Base-by-base conservation (phyloP, 2,113 vertebrate species). In the Eubucco bourcierii region DNA sequence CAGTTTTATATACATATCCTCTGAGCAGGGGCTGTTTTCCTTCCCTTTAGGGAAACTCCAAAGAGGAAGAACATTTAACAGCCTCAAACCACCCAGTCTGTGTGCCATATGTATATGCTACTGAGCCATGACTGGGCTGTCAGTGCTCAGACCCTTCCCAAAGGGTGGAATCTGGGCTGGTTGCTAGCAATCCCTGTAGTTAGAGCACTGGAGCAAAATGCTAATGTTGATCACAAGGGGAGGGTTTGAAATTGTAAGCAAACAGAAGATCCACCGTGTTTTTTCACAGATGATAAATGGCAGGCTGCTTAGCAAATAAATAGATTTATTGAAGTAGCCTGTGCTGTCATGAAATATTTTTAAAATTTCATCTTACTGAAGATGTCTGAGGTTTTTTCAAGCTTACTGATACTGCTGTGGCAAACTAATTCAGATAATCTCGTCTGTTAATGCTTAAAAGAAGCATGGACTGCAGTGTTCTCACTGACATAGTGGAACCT, bases 241-340 rank as follows among this genome's bases (percentile, higher is more conserved):
- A 93, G 85, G 61, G 59, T 88, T 79, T 92, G 80, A 77, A 95
- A 93, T 77, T 60, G 52, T 77, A 76, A 82, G 90, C 82, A 94
- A 96, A 96, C 33, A 86, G 71, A 90, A 80, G 67, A 77, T 79
- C 76, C 82, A 83, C 88, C 79, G 31, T 59, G 44, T 3, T 3
- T 75, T 95, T 93, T 88, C 81, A 65, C 58, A 63, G 34, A 84
- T 70, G 80, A 96, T 90, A 74, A 95, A 96, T 78, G 59, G 86
- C 77, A 90, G 75, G 61, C 92, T 94, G 75, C 91, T 96, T 97
- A 96, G 96, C 92, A 96, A 90, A 96, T 96, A 95, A 94, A 78
- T 94, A 80, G 88, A 74, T 95, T 94, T 96, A 94, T 74, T 94
- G 66, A 92, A 95, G 82, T 94, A 91, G 67, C 71, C 82, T 81